Base-by-base conservation (phyloP, 92 coral and sea anemone species). In the Galaxea fascicularis region DNA sequence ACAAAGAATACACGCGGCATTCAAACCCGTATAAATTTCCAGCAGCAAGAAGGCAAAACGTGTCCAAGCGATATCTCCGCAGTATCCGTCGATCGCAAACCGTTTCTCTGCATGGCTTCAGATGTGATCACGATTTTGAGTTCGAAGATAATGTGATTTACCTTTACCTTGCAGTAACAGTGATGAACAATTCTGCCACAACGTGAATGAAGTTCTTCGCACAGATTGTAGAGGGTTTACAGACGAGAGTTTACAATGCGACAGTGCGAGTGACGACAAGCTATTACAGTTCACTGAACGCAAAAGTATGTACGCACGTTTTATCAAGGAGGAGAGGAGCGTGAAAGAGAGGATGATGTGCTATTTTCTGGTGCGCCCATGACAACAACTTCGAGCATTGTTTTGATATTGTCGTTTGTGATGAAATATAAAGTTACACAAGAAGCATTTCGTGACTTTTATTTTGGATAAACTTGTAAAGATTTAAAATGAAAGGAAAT, bases 301-400 rank as follows among this genome's bases (percentile, higher is more conserved):
- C 52, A 21, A 39, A 56, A 56, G 27, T 78, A 27, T 78, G 83
- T 51, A 78, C 49, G n/a, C 62, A 56, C 25, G 71, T 26, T 80
- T 66, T 80, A 45, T 80, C 85, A 66, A 80, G 62, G 85, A 65
- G 82, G 54, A 59, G 83, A 78, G 53, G 20, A 51, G 20, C 63
- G 73, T 39, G 73, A 45, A 44, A n/a, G 56, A 59, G 83, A 78
- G 30, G 49, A 70, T 78, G 83, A 62, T n/a, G 35, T 59, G 24
- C 85, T 79, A 35, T 79, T 65, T 65, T 63, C 74, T 22, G 85
- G 85, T n/a, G 87, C 91, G 17, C 87, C 87, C 35, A 52, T 82
- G 29, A 81, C 91, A 28, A 39, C 21, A 69, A 65, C 74, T 84
- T 66, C 91, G 51, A 88, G 91, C 78, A 76, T 83, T 25, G 70